Conservation (phyloP, 2,888 invertebrate genomes). For the Phaedon cochleariae region DNA sequence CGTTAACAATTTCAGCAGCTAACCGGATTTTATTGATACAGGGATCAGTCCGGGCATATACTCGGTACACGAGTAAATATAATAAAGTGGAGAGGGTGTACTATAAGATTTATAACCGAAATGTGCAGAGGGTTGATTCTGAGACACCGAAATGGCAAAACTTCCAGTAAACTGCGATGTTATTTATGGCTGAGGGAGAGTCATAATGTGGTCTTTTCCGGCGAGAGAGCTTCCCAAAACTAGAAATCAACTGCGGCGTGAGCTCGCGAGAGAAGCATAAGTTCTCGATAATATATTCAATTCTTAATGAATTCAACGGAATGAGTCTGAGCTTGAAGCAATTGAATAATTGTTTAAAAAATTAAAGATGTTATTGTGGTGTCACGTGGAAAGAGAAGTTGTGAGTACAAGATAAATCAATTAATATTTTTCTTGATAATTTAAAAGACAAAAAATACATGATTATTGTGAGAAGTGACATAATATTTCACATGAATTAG, state of each 20-base stretch:
- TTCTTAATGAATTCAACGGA: too few species aligned
- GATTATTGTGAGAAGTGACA: too few species aligned
- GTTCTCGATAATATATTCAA: not conserved
- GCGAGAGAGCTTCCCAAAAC: not conserved
- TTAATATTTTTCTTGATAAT: too few species aligned
- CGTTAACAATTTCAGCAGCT: not conserved
- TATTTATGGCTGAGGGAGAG: conserved; percentile 24
- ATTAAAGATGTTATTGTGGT: too few species aligned
- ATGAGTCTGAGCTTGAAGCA: not conserved
- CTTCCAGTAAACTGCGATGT: conserved; percentile 29
- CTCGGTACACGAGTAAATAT: conserved; percentile 27
- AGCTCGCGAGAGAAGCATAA: not conserved
- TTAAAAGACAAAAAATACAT: too few species aligned
- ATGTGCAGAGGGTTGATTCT: conserved; percentile 24
- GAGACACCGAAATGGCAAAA: conserved; percentile 30
- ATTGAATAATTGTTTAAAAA: too few species aligned
- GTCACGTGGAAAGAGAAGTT: too few species aligned
- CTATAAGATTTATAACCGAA: conserved; percentile 31
- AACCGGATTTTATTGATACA: conserved; percentile 5
- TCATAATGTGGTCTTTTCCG: conserved; percentile 11
- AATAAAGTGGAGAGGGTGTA: conserved; percentile 30
- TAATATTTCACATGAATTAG: too few species aligned
- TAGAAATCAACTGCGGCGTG: conserved; percentile 1
- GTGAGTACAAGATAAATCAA: too few species aligned
- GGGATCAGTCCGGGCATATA: conserved; percentile 2